A percentile compares a stretch with the other conserved stretches of the same genome.
Evolutionary conservation across 1,140 invertebrate species (phyloP).

Genomic region (Achatina immaculata): DNA sequence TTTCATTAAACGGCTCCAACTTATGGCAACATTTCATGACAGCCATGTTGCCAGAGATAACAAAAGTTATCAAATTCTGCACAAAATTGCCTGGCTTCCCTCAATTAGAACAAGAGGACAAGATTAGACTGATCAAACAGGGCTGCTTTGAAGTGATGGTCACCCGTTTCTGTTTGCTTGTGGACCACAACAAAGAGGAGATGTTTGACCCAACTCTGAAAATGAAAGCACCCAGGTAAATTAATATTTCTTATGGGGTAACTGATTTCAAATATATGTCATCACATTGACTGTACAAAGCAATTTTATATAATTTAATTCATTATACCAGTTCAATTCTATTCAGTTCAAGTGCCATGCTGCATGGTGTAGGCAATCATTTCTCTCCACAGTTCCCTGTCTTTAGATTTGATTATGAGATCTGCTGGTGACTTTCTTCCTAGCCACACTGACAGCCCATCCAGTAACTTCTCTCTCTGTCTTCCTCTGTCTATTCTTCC

Average conservation of each 20-base stretch:
- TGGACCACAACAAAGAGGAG: conserved; percentile 57
- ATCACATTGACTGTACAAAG: no score
- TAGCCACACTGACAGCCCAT: no score
- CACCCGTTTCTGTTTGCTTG: conserved; percentile 63
- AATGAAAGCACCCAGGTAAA: conserved; percentile 63
- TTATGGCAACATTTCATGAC: conserved; percentile 65
- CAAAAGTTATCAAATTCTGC: conserved; percentile 97
- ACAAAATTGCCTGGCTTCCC: conserved; percentile 84
- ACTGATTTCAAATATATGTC: no score
- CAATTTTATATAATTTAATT: no score
- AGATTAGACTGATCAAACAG: conserved; percentile 79
- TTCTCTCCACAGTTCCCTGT: no score
- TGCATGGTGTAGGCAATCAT: no score
- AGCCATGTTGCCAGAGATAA: conserved; percentile 83
- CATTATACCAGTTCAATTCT: no score
- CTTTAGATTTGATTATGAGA: no score
- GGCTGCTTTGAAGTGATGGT: conserved; percentile 71
- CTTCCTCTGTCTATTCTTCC: no score
- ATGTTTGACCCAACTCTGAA: conserved; percentile 69
- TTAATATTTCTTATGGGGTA: neutral
- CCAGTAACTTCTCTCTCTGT: no score
- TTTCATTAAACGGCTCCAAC: conserved; percentile 44
- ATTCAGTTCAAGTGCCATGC: no score
- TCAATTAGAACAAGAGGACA: conserved; percentile 33
- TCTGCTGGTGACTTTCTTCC: no score